Conservation (phyloP, 1,140 invertebrate species). For the Metopolophium dirhodum region DNA sequence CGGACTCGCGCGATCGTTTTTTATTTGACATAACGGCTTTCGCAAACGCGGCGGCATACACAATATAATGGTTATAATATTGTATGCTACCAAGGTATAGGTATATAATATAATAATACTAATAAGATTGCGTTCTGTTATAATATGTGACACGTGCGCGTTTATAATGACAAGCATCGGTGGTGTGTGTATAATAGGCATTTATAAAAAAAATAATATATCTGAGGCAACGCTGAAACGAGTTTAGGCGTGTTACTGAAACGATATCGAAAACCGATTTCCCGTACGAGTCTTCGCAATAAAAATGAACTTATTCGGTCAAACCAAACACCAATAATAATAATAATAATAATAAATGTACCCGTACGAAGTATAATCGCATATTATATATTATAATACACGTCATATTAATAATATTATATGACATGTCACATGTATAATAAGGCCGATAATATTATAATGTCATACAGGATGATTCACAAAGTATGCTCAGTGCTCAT, state of each 20-base stretch:
- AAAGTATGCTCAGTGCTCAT: background rate
- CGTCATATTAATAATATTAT: too few species aligned
- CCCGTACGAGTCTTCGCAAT: background rate
- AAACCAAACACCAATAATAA: background rate
- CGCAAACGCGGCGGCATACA: background rate
- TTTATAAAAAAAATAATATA: background rate
- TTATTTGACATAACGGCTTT: background rate
- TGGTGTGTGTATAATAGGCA: background rate
- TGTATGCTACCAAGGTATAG: background rate
- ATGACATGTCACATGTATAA: too few species aligned
- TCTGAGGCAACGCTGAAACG: background rate
- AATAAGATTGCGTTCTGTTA: background rate
- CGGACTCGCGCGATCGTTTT: background rate
- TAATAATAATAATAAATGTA: background rate
- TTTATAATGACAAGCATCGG: background rate
- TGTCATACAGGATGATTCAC: too few species aligned
- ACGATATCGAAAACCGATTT: background rate
- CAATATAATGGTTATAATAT: background rate
- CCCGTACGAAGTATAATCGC: too few species aligned
- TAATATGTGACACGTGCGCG: background rate
- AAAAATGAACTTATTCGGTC: background rate
- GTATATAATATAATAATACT: background rate
- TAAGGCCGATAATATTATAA: too few species aligned
- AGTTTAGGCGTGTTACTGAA: background rate
- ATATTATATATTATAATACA: too few species aligned